Conservation (phyloP, 2,888 invertebrate genomes). For the Melanargia galathea region DNA sequence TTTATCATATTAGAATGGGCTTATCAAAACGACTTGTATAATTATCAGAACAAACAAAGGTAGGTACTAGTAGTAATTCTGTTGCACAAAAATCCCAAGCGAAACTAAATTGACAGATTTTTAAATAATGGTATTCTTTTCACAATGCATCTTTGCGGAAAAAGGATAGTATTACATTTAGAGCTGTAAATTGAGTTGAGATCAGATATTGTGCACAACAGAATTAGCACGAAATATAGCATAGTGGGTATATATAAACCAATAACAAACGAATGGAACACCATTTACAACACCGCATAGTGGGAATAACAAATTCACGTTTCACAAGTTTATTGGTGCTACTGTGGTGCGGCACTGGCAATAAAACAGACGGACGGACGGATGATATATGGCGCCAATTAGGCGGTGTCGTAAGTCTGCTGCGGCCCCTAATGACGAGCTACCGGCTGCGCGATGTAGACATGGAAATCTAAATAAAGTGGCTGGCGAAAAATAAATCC, state of each 20-base stretch:
- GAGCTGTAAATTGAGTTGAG: too few species aligned
- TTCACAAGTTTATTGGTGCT: constrained; percentile 73
- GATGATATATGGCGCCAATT: constrained; percentile 77
- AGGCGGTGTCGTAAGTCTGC: constrained; percentile 71
- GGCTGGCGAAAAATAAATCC: constrained; percentile 6
- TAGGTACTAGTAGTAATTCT: too few species aligned
- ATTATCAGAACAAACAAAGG: too few species aligned
- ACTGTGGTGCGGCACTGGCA: constrained; percentile 58
- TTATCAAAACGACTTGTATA: too few species aligned
- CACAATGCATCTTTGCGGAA: too few species aligned
- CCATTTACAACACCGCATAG: constrained; percentile 48
- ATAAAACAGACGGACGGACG: constrained; percentile 60
- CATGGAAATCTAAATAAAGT: constrained; percentile 39
- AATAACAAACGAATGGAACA: constrained; percentile 34
- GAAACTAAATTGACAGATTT: too few species aligned
- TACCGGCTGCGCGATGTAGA: constrained; percentile 53
- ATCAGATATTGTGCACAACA: too few species aligned
- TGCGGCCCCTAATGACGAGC: constrained; percentile 72
- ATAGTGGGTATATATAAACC: constrained; percentile 30
- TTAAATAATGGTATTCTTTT: too few species aligned
- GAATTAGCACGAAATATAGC: constrained; percentile 15
- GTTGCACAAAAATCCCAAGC: too few species aligned
- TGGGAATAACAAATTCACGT: constrained; percentile 59
- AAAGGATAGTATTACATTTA: too few species aligned
- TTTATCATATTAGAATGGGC: too few species aligned